A percentile compares a stretch with the other conserved stretches of the same genome.
phyloP scores from a whole-genome alignment of 2,113 vertebrate species.

The Kryptolebias marmoratus region DNA sequence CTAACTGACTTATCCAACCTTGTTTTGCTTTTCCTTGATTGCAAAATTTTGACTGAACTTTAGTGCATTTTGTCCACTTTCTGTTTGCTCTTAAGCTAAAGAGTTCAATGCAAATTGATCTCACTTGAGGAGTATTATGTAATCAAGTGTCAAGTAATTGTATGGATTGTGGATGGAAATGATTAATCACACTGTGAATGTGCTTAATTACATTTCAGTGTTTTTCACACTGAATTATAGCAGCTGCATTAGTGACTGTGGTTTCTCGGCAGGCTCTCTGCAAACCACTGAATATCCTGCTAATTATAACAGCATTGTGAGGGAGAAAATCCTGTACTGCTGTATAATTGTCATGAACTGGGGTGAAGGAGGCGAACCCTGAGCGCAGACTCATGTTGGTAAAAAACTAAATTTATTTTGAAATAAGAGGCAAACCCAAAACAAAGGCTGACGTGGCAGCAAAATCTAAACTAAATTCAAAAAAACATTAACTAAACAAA shows the following conservation, averaged over 20 bases:
- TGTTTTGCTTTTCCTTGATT: background rate
- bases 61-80: background rate
- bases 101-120: background rate
- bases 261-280: background rate
- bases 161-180: constrained; percentile 22
- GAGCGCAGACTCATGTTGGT: no score
- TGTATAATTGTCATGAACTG: background rate
- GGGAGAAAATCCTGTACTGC: background rate
- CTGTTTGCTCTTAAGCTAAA: background rate
- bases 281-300: background rate
- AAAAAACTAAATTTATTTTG: no score
- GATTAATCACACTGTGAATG: constrained; percentile 11
- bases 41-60: background rate
- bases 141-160: constrained; percentile 36
- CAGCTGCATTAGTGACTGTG: constrained; percentile 18
- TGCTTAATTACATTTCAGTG: constrained; percentile 10
- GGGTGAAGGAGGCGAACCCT: no score
- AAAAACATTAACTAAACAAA: no score
- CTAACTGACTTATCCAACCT: background rate
- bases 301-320: constrained; percentile 9
- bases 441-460: no score
- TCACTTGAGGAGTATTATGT: constrained; percentile 18
- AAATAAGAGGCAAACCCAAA: no score
- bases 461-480: no score
- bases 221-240: constrained; percentile 36